phyloP scores from a whole-genome alignment of 2,888 invertebrate species.

The Agrochola lota region DNA sequence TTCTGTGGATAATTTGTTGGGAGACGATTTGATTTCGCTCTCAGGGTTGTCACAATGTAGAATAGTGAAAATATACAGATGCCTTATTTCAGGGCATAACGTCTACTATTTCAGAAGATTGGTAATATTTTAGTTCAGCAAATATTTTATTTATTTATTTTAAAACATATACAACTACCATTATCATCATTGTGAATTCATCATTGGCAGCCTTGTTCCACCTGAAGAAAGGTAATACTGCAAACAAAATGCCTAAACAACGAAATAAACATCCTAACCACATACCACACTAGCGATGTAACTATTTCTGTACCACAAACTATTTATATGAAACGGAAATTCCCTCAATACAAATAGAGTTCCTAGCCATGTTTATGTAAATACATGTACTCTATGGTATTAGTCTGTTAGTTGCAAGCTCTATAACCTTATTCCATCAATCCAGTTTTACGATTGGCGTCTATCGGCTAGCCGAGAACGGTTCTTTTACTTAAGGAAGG shows the following conservation, averaged over 20 bases:
- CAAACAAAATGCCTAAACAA: not conserved
- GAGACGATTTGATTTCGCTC: not conserved
- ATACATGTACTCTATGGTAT: conserved; percentile 35
- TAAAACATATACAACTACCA: too few relatives aligned
- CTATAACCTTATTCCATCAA: conserved; percentile 21
- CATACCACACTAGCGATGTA: not conserved
- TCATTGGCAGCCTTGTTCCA: too few relatives aligned
- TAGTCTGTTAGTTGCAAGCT: conserved; percentile 14
- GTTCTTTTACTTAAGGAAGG: conserved; percentile 26
- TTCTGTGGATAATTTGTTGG: not conserved
- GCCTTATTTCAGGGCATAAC: not conserved
- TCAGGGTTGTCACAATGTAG: not conserved
- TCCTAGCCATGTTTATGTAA: conserved; percentile 38
- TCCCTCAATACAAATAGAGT: conserved; percentile 40
- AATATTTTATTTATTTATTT: too few relatives aligned
- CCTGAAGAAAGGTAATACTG: too few relatives aligned
- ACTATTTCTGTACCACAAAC: not conserved
- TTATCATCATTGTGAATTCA: not conserved
- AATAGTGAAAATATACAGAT: not conserved
- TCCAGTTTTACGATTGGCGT: conserved; percentile 39
- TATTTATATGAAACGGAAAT: conserved; percentile 30
- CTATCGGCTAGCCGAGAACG: not conserved
- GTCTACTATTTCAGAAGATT: not conserved
- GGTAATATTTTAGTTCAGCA: too few relatives aligned
- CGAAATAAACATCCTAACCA: not conserved